Conservation (phyloP, 1,140 invertebrate species). For the Drosophila guanche region DNA sequence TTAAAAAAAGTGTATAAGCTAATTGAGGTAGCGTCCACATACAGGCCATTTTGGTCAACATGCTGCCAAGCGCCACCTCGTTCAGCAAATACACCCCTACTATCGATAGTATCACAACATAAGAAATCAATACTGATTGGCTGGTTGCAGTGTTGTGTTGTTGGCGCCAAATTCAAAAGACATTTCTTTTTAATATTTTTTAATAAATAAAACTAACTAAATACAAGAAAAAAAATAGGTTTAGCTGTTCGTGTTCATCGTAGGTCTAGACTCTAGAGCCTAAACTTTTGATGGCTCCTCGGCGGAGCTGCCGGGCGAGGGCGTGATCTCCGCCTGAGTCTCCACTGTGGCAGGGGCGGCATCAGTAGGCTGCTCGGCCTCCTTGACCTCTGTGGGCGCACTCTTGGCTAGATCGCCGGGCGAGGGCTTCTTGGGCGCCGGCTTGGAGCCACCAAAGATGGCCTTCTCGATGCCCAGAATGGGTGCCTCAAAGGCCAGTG, state of each 20-base stretch:
- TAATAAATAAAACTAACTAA: constrained; percentile 61
- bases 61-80: too few species aligned
- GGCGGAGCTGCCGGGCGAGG: constrained; percentile 17
- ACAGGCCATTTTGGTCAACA: too few species aligned
- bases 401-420: constrained; percentile 36
- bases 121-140: not conserved
- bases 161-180: not conserved
- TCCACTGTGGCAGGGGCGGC: constrained; percentile 5
- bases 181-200: constrained; percentile 10
- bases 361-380: constrained; percentile 1
- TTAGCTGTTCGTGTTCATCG: too few species aligned
- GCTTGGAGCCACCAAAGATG: constrained; percentile 58
- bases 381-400: constrained; percentile 2
- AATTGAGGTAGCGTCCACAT: too few species aligned
- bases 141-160: not conserved
- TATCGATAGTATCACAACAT: not conserved
- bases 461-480: constrained; percentile 81
- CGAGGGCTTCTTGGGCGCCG: constrained; percentile 52
- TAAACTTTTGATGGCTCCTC: constrained; percentile 66
- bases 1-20: too few species aligned
- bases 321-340: constrained; percentile 29
- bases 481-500: constrained; percentile 75
- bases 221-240: constrained; percentile 32
- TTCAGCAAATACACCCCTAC: too few species aligned
- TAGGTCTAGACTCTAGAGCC: not conserved